Base-by-base conservation (phyloP, 2,888 invertebrate species). In the Orchesellides sinensis region DNA sequence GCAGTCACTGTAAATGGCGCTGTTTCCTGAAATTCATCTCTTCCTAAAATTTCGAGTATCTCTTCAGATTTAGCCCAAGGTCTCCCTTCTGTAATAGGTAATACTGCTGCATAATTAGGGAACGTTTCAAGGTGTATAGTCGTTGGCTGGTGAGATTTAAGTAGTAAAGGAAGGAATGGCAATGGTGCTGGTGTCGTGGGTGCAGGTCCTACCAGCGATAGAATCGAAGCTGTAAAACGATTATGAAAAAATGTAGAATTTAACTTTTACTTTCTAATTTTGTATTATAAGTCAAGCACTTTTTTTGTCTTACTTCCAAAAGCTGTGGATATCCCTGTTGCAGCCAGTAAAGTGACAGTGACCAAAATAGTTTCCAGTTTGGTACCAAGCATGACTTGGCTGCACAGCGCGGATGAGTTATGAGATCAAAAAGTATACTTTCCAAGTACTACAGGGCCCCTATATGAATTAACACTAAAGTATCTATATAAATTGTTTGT, bases 81-180 rank as follows among this genome's bases (percentile, higher is more conserved):
- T 32, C 40, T 68, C 2, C 61, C 52, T 0, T 69, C 40, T 0
- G 68, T 25, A 1, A 85, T 25, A 5, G 83, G 85, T 12, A 85
- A 12, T 0, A 83, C 45, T 8, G 78, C 66, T 0, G 85, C 73
- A 52, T 74, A 74, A 32, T 74, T 52, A 40, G 85, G 70, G 32
- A 47, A 83, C 5, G 82, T 69, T 65, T 78, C 78, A n/a, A 84
- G 59, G 19, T 69, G n/a, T 14, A 78, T 8, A 19, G 12, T 2
- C 12, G 6, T 69, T 21, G 69, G 17, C 12, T n/a, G 21, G 27
- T 40, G 25, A n/a, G 14, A 19, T 14, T 63, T 4, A 10, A 32
- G 2, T 1, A 17, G 14, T 35, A 29, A 14, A n/a, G 32, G 29
- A 6, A 65, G 29, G 27, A 49, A 45, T 14, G 65, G 25, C 14